Evolutionary conservation across 2,888 invertebrate species (phyloP).

Genomic region (Unio delphinus): DNA sequence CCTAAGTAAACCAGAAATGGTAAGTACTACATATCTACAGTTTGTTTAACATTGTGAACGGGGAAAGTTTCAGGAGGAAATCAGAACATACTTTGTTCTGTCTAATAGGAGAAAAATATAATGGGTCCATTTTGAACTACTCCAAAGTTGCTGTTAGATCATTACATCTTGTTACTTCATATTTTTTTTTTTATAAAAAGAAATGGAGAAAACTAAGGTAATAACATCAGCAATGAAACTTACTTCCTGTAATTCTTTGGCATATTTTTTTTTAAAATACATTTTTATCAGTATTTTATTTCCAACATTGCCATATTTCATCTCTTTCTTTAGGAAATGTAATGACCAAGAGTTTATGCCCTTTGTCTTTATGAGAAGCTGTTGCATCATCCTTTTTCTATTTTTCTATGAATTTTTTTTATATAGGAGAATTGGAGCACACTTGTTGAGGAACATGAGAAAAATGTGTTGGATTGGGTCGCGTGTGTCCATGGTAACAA

Average conservation of each 20-base stretch:
- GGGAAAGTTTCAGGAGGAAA: too few relatives aligned
- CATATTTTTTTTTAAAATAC: not conserved
- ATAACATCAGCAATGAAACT: too few relatives aligned
- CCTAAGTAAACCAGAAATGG: conserved; percentile 68
- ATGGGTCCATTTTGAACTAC: too few relatives aligned
- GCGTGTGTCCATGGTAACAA: conserved; percentile 87
- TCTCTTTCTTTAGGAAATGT: not conserved
- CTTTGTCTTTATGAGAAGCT: not conserved
- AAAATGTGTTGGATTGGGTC: conserved; percentile 92
- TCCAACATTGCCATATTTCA: not conserved
- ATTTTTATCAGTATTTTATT: not conserved
- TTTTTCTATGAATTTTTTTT: not conserved
- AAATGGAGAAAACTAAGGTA: too few relatives aligned
- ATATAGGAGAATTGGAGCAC: conserved; percentile 85
- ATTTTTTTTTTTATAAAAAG: too few relatives aligned
- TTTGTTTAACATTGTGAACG: too few relatives aligned
- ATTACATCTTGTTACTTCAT: too few relatives aligned
- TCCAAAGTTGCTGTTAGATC: too few relatives aligned
- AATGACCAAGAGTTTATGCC: too few relatives aligned
- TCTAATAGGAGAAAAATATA: too few relatives aligned
- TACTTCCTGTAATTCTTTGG: too few relatives aligned
- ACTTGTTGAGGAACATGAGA: conserved; percentile 86
- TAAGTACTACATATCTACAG: conserved; percentile 72
- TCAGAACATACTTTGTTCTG: too few relatives aligned
- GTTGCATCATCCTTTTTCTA: not conserved